Evolutionary conservation across 2,888 invertebrate species (phyloP), one percentile per base, ranked within the genome.

Genomic region (Ethmia dodecea): DNA sequence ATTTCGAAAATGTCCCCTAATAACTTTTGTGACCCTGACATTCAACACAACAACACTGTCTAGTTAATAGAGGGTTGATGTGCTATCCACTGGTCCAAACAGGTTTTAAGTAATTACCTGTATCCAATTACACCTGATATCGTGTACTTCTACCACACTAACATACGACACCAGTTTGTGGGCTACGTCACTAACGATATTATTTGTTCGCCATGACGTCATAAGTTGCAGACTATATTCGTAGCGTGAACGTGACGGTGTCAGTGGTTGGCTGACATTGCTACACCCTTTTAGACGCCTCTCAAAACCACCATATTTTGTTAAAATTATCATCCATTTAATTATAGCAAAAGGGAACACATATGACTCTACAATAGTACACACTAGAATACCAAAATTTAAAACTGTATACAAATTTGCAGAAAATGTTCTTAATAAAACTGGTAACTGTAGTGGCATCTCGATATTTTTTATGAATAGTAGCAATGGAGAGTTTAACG

Each of bases 291-390:
- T 43, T 15, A 50, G 28, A 18, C 43, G 14, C 5, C 33, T 47
- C 2, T 51, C 37, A 9, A 61, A 12, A 13, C 60, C 53, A 15
- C 63, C 50, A 45, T 62, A 69, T 41, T 65, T 71, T 6, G 60
- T 57, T 3, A 66, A 31, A 2, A 73, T 43, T 13, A 73, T 44
- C 37, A 76, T 57, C 66, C 71, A 73, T 45, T 70, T 73, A 15
- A 74, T 44, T 14, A 76, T 38, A 4, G 61, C 52, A 29, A 70
- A 56, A 2, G 69, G 69, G 20, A 64, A 63, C 36, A 70, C 42
- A 37, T 71, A 70, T 0, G 66, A 58, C 43, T 75, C 74, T 2
- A 74, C 44, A 28, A 71, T 60, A 8, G 65, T 56, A 25, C 70
- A 51, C 4, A 71, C 14, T 14, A 69, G 47, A 10, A 74, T 55